Base-by-base conservation (phyloP, 2,113 vertebrate species). In the Anguilla rostrata region DNA sequence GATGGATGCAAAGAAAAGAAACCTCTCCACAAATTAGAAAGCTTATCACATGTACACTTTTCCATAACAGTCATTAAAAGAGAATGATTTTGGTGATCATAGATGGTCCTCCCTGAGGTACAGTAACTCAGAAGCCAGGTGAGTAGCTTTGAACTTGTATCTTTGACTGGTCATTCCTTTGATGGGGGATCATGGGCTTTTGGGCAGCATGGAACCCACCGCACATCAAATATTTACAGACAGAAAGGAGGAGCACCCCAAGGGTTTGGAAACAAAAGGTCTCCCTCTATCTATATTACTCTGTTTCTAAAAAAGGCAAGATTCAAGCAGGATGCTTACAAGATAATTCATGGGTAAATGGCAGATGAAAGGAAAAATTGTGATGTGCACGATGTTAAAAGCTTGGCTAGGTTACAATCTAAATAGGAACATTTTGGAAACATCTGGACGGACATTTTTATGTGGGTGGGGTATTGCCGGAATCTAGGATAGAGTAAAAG, bases 21-120 rank as follows among this genome's bases (percentile, higher is more conserved):
- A 34, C 6, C 12, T 53, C 15, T 39, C 20, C 0, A 40, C 34
- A 34, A 40, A 56, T 3, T 7, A 5, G 60, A 2, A 66, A 66
- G 14, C 29, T 82, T 5, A 22, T 60, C 26, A 82, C 15, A 53
- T n/a, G 57, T 29, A 46, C 16, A 39, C n/a, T 40, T 82, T 78
- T 49, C 82, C 86, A 75, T 75, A 81, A 84, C 41, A 75, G n/a
- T 53, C 66, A 34, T 49, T 18, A 39, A 43, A 11, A 43, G 39
- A 81, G 9, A 56, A 46, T 92, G 94, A 95, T 92, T 92, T 92
- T 93, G 93, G 39, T 46, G 84, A 94, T 93, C 43, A 94, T 92
- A 92, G 89, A 43, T 84, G 57, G 88, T 89, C 88, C 84, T 83
- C 34, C 60, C 83, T 60, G 63, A 75, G 43, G 53, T n/a, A n/a